phyloP scores from a whole-genome alignment of 2,797 vertebrate genomes.

The Crenuchus spilurus region DNA sequence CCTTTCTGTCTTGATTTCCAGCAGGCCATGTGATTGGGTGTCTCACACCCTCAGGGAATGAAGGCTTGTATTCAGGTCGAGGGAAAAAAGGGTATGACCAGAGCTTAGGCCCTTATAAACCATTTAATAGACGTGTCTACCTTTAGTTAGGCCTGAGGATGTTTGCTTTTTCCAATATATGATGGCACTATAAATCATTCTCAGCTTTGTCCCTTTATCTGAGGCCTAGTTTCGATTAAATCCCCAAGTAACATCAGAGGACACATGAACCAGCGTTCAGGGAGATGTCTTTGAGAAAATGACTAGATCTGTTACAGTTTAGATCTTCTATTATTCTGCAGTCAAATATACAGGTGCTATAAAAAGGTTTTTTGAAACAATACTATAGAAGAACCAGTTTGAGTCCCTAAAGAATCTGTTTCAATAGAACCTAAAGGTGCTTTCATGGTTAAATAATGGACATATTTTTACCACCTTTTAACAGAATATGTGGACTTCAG shows the following conservation, averaged over 20 bases:
- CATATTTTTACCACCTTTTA: too few species aligned
- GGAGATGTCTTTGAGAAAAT: background rate
- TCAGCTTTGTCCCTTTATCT: background rate
- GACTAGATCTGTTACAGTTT: background rate
- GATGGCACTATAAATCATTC: slow-evolving; percentile 2
- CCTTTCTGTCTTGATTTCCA: slow-evolving; percentile 36
- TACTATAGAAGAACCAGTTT: too few species aligned
- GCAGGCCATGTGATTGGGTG: slow-evolving; percentile 47
- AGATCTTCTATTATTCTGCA: too few species aligned
- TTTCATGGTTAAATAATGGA: too few species aligned
- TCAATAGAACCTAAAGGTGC: too few species aligned
- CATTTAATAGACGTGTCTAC: background rate
- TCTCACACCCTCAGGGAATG: slow-evolving; percentile 47
- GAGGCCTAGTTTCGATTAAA: background rate
- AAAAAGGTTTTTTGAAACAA: too few species aligned
- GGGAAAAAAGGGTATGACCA: background rate
- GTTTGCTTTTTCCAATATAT: background rate
- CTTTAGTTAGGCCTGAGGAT: background rate
- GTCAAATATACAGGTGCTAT: too few species aligned
- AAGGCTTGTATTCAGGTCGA: slow-evolving; percentile 47
- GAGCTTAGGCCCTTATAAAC: slow-evolving; percentile 18
- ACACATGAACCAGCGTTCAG: background rate
- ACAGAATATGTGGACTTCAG: too few species aligned
- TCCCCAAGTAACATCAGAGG: background rate
- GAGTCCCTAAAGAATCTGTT: too few species aligned